Conservation (phyloP, 2,888 invertebrate species). For the Macrophya alboannulata region DNA sequence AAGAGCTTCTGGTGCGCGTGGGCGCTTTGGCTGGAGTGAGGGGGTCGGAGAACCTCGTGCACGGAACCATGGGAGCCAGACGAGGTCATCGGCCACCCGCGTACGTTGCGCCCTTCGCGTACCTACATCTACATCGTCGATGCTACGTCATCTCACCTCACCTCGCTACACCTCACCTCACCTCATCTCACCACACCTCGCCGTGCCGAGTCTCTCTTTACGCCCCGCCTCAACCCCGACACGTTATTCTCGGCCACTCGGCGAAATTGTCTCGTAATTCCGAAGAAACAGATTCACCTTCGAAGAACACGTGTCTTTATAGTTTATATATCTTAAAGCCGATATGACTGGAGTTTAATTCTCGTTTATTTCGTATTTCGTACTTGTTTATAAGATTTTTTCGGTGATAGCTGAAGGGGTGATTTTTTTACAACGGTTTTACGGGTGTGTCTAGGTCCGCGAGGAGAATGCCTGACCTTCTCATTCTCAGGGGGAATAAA, state of each 20-base stretch:
- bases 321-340: background rate
- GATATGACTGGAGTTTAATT: background rate
- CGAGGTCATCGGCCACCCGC: slow-evolving; percentile 65
- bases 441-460: background rate
- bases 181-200: background rate
- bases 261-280: slow-evolving; percentile 68
- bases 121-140: slow-evolving; percentile 46
- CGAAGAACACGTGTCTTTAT: slow-evolving; percentile 13
- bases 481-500: slow-evolving; percentile 48
- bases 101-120: slow-evolving; percentile 61
- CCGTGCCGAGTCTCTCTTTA: background rate
- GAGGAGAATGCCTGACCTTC: background rate
- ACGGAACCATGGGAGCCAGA: slow-evolving; percentile 61
- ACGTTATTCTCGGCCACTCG: slow-evolving; percentile 29
- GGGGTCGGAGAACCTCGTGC: slow-evolving; percentile 52
- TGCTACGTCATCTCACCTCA: slow-evolving; percentile 50
- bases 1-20: slow-evolving; percentile 51
- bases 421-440: background rate
- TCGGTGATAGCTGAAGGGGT: background rate
- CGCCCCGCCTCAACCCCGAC: slow-evolving; percentile 9
- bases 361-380: background rate
- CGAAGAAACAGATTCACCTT: slow-evolving; percentile 61
- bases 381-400: background rate
- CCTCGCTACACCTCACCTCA: background rate
- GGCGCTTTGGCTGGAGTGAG: slow-evolving; percentile 33